These are phyloP conservation scores for Toxonevra muliebris DNA, from an alignment of 2,888 invertebrate species.

Conservation along the genomic window DNA sequence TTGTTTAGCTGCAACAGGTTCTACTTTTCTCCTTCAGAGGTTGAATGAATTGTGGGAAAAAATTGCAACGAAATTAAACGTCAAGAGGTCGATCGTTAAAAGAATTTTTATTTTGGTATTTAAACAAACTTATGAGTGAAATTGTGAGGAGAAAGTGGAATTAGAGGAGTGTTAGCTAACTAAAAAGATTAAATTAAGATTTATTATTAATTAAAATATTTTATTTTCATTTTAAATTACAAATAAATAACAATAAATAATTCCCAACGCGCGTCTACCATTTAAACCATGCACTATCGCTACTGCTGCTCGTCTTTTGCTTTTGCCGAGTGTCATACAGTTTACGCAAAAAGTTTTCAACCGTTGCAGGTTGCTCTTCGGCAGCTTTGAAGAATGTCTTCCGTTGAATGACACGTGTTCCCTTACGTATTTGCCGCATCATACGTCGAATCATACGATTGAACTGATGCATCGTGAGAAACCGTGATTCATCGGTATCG, in stretches of 20 bases:
- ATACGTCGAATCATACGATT: conserved; percentile 39
- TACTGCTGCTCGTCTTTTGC: conserved; percentile 22
- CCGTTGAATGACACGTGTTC: conserved; percentile 40
- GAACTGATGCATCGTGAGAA: conserved; percentile 35
- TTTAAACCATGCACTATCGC: conserved; percentile 21
- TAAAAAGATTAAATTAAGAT: no score
- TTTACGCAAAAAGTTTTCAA: conserved; percentile 37
- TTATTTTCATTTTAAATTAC: conserved; percentile 3
- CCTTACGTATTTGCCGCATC: conserved; percentile 43
- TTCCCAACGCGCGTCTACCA: conserved; percentile 17
- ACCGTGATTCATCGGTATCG: conserved; percentile 27
- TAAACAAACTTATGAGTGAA: no score
- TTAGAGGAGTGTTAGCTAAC: no score
- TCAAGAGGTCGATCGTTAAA: no score
- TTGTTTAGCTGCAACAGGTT: no score
- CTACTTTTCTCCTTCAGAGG: no score
- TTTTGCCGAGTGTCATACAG: conserved; percentile 33
- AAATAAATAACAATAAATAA: background rate
- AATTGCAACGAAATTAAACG: no score
- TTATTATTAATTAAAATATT: background rate
- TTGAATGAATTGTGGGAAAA: no score
- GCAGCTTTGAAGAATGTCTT: conserved; percentile 36
- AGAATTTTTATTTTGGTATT: no score
- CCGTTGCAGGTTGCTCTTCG: conserved; percentile 22
- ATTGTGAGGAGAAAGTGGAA: conserved; percentile 11